These are phyloP conservation scores for Acropternis orthonyx DNA, from an alignment of 2,797 vertebrate genomes.

Conservation along the genomic window DNA sequence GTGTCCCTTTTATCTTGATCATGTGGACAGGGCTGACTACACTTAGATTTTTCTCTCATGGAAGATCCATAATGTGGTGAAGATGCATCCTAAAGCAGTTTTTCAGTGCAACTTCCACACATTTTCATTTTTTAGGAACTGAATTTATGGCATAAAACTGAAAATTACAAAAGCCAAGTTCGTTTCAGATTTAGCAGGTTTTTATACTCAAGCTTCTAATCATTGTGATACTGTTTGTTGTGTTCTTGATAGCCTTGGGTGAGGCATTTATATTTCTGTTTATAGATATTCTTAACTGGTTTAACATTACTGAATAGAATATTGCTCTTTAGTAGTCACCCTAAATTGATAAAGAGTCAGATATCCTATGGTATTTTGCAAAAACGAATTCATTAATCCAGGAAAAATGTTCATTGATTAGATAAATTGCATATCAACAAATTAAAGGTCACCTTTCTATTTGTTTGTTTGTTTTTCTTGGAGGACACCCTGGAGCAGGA, in stretches of 20 bases:
- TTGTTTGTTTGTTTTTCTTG: not conserved
- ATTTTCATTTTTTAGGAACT: not conserved
- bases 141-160: not conserved
- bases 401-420: not conserved
- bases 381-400: not conserved
- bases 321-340: not conserved
- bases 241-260: not conserved
- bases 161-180: not conserved
- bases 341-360: not conserved
- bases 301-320: not conserved
- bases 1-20: not conserved
- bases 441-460: not conserved
- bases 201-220: not conserved
- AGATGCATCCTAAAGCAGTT: not conserved
- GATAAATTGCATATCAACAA: not conserved
- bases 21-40: not conserved
- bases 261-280: not conserved
- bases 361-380: not conserved
- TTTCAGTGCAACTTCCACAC: not conserved
- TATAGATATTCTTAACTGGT: not conserved
- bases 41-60: not conserved
- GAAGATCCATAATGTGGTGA: not conserved
- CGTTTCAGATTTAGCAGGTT: not conserved
- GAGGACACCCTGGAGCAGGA: not conserved
- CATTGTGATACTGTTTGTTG: not conserved